Percentiles rank a stretch among this genome's conserved stretches.
Evolutionary conservation across 2,797 vertebrate genomes (phyloP).

Genomic region (Takifugu rubripes): DNA sequence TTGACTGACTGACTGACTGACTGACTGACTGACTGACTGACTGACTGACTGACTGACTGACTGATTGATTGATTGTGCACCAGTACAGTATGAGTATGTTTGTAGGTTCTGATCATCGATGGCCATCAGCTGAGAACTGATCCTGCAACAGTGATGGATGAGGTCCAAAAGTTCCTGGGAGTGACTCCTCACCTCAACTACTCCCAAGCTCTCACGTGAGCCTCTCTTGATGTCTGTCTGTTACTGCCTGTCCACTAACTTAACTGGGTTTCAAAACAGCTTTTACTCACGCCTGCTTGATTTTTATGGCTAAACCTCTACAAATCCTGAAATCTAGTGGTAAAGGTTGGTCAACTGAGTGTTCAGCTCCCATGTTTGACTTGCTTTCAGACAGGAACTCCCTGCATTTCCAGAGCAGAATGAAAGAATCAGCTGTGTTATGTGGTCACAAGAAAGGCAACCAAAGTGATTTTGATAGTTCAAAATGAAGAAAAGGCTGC

Average conservation of each 20-base stretch:
- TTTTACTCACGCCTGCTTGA: no score
- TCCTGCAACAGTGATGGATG: constrained; percentile 92
- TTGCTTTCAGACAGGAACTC: neutral
- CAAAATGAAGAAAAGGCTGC: no score
- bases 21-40: no score
- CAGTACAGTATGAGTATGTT: constrained; percentile 20
- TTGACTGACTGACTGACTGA: no score
- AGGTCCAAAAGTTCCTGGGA: constrained; percentile 93
- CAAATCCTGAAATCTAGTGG: constrained; percentile 65
- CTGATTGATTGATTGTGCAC: no score
- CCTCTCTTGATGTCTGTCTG: constrained; percentile 23
- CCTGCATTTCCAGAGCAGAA: constrained; percentile 1
- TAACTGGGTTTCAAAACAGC: no score
- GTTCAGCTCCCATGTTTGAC: constrained; percentile 7
- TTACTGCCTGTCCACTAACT: neutral
- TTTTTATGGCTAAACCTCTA: constrained; percentile 18
- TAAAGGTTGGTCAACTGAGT: neutral
- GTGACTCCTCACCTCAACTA: constrained; percentile 93
- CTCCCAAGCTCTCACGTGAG: constrained; percentile 94
- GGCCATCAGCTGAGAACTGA: constrained; percentile 93
- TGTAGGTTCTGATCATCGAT: constrained; percentile 91
- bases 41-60: no score
- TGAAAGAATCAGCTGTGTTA: neutral
- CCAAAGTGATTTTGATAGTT: no score
- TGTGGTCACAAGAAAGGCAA: no score